Percentiles rank a stretch among this genome's conserved stretches.
These are phyloP conservation scores for Grus americana DNA, from an alignment of 2,113 vertebrate genomes.

Conservation along the genomic window DNA sequence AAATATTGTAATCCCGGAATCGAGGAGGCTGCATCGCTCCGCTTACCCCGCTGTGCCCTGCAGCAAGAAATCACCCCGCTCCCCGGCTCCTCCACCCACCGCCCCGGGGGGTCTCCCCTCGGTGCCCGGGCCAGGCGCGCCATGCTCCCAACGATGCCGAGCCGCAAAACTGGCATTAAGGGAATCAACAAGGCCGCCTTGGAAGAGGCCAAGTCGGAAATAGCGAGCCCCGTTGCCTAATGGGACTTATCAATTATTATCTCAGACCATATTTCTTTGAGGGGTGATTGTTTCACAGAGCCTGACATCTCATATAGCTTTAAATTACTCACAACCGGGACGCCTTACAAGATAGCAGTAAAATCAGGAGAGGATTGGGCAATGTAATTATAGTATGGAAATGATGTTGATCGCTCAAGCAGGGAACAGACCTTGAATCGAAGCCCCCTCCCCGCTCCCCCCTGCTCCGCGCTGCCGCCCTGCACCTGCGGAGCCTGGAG, in stretches of 20 bases:
- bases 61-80: not conserved
- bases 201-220: slow-evolving; percentile 71
- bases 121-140: accelerated
- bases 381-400: slow-evolving; percentile 97
- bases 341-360: slow-evolving; percentile 84
- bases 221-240: slow-evolving; percentile 74
- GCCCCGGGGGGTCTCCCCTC: accelerated
- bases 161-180: slow-evolving; percentile 31
- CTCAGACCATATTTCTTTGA: slow-evolving; percentile 84
- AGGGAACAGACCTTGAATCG: slow-evolving; percentile 84
- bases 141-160: not conserved
- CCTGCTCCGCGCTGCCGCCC: not conserved
- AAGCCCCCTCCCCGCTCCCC: slow-evolving; percentile 37
- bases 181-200: slow-evolving; percentile 64
- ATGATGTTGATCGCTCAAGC: slow-evolving; percentile 89
- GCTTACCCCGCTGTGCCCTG: not conserved
- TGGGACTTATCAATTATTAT: slow-evolving; percentile 89
- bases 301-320: slow-evolving; percentile 87
- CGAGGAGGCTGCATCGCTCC: accelerated
- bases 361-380: slow-evolving; percentile 89
- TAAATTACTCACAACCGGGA: slow-evolving; percentile 87
- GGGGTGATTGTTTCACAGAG: slow-evolving; percentile 86
- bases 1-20: not conserved
- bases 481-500: slow-evolving; percentile 1
- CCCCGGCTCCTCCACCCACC: not conserved